A percentile compares a stretch with the other conserved stretches of the same genome.
These are phyloP conservation scores for Acrobasis consociella DNA, from an alignment of 2,888 invertebrate species.

Conservation along the genomic window DNA sequence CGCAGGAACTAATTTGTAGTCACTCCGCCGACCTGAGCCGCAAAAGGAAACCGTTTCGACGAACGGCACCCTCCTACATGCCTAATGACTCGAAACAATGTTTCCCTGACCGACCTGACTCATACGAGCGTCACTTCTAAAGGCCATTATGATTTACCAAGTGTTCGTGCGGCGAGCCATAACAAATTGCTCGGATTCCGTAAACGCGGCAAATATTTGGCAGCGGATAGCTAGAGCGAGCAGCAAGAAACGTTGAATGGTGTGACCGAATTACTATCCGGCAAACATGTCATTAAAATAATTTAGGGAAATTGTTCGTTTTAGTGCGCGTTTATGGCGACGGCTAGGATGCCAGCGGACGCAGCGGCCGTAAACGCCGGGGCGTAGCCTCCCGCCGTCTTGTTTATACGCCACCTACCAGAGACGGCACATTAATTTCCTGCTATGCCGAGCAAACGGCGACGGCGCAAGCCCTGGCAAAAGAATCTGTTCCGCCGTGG, in stretches of 20 bases:
- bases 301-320: constrained; percentile 73
- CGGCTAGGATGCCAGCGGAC: constrained; percentile 23
- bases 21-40: constrained; percentile 48
- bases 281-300: constrained; percentile 73
- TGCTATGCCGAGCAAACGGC: constrained; percentile 63
- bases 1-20: constrained; percentile 68
- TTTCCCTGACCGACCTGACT: constrained; percentile 38
- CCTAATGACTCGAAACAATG: constrained; percentile 60
- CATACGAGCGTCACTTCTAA: constrained; percentile 37
- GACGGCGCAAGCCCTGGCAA: constrained; percentile 47
- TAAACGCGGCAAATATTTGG: constrained; percentile 49
- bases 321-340: constrained; percentile 68
- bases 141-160: constrained; percentile 35
- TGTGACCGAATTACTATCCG: constrained; percentile 63
- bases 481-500: constrained; percentile 20
- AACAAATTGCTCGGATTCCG: constrained; percentile 45
- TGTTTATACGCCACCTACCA: constrained; percentile 66
- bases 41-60: constrained; percentile 56
- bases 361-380: constrained; percentile 56
- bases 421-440: constrained; percentile 65
- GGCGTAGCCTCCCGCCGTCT: constrained; percentile 62
- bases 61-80: constrained; percentile 54
- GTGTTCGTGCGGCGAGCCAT: constrained; percentile 38
- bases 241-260: constrained; percentile 49
- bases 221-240: constrained; percentile 42